Conservation (phyloP, 2,113 vertebrate species). For the Dicentrarchus labrax region DNA sequence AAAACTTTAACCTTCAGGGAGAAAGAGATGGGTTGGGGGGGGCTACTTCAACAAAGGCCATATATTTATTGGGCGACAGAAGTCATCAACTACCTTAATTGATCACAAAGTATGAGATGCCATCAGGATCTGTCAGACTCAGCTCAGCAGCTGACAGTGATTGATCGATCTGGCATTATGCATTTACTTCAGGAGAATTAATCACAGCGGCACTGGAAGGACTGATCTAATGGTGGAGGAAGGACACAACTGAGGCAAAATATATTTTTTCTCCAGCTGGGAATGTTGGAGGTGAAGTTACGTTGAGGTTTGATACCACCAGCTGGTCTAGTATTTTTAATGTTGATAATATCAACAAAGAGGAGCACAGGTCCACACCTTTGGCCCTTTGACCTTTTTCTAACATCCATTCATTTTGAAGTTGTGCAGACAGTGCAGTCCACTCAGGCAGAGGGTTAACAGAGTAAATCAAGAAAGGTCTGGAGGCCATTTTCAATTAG, state of each 20-base stretch:
- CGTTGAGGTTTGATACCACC: background rate
- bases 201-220: background rate
- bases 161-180: conserved; percentile 4
- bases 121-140: conserved; percentile 10
- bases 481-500: background rate
- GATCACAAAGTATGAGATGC: conserved; percentile 13
- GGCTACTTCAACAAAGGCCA: background rate
- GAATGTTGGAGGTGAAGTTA: background rate
- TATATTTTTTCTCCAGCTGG: background rate
- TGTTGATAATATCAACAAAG: background rate
- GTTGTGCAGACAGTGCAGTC: background rate
- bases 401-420: background rate
- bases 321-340: background rate
- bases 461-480: background rate
- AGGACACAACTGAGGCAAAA: background rate
- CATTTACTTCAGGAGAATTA: background rate
- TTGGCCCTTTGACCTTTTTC: background rate
- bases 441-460: background rate
- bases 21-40: background rate
- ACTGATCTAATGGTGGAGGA: background rate
- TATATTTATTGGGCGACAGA: background rate
- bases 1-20: conserved; percentile 8
- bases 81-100: conserved; percentile 3
- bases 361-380: background rate
- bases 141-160: conserved; percentile 21